Evolutionary conservation across 2,888 invertebrate genomes (phyloP), one percentile per base, ranked within the genome.

Genomic region (Chrysolina oricalcia): DNA sequence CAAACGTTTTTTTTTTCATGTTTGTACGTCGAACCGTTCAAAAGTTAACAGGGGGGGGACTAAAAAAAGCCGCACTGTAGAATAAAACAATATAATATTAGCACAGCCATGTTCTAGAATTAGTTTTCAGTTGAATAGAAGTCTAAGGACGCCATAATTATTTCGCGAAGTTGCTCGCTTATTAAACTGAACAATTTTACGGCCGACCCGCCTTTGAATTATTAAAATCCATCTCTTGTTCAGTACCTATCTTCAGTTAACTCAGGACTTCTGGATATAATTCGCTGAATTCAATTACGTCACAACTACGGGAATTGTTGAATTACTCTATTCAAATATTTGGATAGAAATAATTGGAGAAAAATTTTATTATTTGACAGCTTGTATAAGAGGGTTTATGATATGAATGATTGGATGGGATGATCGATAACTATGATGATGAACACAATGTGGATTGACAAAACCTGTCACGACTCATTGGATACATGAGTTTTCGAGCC

Each of bases 161-260:
- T 53, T 53, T 53, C 27, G 15, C 15, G 59, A 59, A 59, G n/a
- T 8, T 59, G 10, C 11, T 59, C 35, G 59, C 53, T 27, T 27
- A 35, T 59, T 35, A 59, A 59, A 59, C 59, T 59, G 21, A 27
- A 35, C 35, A 59, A 59, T 59, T 59, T 35, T 8, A 59, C 59
- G 59, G 23, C n/a, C 35, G 27, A 59, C 59, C 59, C n/a, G 35
- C 17, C 48, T 27, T 4, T 35, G 59, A 59, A 59, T 59, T 59
- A 59, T 59, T 59, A 59, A 59, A 59, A 59, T 59, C 23, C 59
- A 27, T 27, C 35, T n/a, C 59, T 27, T n/a, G 59, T 59, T 59
- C 10, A 59, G 27, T 35, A 59, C 59, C 13, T 59, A 35, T 23
- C 27, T 27, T 23, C 35, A 27, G 59, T 59, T 59, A 59, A 8